Conservation (phyloP, 2,888 invertebrate genomes). For the Xestia xanthographa region DNA sequence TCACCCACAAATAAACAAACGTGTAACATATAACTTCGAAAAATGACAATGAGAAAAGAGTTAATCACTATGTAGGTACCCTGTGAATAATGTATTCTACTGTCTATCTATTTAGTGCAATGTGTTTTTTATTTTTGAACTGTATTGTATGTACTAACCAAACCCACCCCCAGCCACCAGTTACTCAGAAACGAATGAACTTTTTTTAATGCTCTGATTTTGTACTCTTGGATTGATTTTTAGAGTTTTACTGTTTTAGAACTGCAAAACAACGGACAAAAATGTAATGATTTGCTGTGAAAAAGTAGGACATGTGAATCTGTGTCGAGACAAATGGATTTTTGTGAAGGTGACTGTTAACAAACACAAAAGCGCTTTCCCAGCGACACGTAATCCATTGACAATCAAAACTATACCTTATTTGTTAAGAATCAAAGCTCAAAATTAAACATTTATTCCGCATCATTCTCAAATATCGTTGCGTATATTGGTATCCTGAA, state of each 20-base stretch:
- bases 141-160: not conserved
- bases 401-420: slow-evolving; percentile 70
- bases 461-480: slow-evolving; percentile 83
- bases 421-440: slow-evolving; percentile 56
- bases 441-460: slow-evolving; percentile 73
- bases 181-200: not conserved
- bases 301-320: slow-evolving; percentile 39
- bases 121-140: not conserved
- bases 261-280: slow-evolving; percentile 40
- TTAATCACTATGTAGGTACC: slow-evolving; percentile 54
- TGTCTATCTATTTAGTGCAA: slow-evolving; percentile 31
- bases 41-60: slow-evolving; percentile 40
- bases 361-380: slow-evolving; percentile 73
- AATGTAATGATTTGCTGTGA: slow-evolving; percentile 38
- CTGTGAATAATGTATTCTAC: slow-evolving; percentile 24
- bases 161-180: slow-evolving; percentile 23
- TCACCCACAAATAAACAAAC: slow-evolving; percentile 28
- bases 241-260: not conserved
- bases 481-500: slow-evolving; percentile 83
- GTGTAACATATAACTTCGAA: slow-evolving; percentile 39
- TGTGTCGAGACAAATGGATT: slow-evolving; percentile 47
- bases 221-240: not conserved
- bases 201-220: not conserved
- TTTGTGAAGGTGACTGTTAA: slow-evolving; percentile 58
- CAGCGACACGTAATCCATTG: slow-evolving; percentile 67